These are phyloP conservation scores for Hemicrepidius hirtus DNA, from an alignment of 2,888 invertebrate species.

Conservation along the genomic window DNA sequence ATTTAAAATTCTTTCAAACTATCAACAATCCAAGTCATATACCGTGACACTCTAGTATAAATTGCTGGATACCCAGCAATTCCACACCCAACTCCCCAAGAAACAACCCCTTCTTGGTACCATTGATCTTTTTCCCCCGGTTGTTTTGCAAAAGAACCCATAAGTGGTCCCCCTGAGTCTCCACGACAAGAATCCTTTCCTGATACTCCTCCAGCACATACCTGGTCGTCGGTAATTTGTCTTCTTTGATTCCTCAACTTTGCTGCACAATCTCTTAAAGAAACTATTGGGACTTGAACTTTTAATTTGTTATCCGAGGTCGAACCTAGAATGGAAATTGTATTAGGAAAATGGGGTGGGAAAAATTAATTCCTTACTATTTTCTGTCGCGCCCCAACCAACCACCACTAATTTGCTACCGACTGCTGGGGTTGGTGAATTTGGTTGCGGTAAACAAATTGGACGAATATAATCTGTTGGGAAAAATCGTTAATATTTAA, in stretches of 20 bases:
- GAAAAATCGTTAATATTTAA: no score
- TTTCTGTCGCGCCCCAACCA: slow-evolving; percentile 36
- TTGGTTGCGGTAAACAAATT: slow-evolving; percentile 21
- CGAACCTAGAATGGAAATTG: slow-evolving; percentile 8
- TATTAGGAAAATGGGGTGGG: background rate
- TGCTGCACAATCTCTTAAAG: background rate
- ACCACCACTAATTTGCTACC: background rate
- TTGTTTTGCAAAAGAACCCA: background rate
- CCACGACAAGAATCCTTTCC: slow-evolving; percentile 61
- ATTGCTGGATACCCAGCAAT: slow-evolving; percentile 30
- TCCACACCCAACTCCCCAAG: slow-evolving; percentile 64
- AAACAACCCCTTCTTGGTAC: slow-evolving; percentile 85
- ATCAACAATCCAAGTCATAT: slow-evolving; percentile 37
- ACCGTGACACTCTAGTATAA: slow-evolving; percentile 34
- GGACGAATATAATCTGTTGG: slow-evolving; percentile 16
- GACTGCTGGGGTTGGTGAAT: background rate
- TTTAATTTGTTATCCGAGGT: slow-evolving; percentile 35
- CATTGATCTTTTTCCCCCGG: slow-evolving; percentile 58
- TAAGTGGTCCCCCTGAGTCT: slow-evolving; percentile 44
- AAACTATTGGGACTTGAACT: slow-evolving; percentile 31
- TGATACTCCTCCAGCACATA: slow-evolving; percentile 61
- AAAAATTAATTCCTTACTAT: background rate
- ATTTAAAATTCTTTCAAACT: slow-evolving; percentile 16
- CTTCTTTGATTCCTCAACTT: background rate
- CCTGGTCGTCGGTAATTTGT: slow-evolving; percentile 6